Percentiles rank a stretch among this genome's conserved stretches.
Conservation (phyloP, 2,797 vertebrate species). For the Trichosurus vulpecula region DNA sequence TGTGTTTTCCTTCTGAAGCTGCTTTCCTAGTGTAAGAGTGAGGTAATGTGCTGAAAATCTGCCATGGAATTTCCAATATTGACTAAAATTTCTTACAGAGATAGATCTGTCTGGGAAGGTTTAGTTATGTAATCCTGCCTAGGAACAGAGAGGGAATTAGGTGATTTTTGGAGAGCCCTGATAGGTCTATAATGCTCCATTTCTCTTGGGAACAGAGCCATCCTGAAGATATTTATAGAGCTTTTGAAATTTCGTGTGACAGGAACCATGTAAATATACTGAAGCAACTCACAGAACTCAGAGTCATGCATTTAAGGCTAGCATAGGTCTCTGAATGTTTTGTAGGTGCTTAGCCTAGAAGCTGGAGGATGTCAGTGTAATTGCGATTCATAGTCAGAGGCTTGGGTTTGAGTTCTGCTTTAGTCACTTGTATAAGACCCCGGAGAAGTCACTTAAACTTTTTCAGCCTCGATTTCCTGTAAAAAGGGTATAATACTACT, state of each 20-base stretch:
- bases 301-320: neutral
- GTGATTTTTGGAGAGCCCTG: neutral
- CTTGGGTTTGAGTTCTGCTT: neutral
- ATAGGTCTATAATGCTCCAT: neutral
- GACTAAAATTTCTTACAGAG: slow-evolving; percentile 58
- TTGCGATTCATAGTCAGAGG: neutral
- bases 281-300: neutral
- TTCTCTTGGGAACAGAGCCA: neutral
- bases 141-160: neutral
- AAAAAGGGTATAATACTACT: neutral
- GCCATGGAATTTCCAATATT: slow-evolving; percentile 30
- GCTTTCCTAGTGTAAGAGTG: slow-evolving; percentile 21
- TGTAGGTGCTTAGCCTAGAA: neutral
- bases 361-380: neutral
- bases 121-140: slow-evolving; percentile 18
- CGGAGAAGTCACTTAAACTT: neutral
- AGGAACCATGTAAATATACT: neutral
- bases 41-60: slow-evolving; percentile 30
- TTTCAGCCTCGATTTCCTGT: neutral
- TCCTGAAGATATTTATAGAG: neutral
- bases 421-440: neutral
- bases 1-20: slow-evolving; percentile 42
- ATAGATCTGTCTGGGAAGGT: slow-evolving; percentile 1
- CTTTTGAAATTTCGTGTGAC: neutral
- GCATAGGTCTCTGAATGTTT: neutral